A percentile compares a stretch with the other conserved stretches of the same genome.
phyloP scores from a whole-genome alignment of 1,140 invertebrate genomes.

The Acromyrmex echinatior region DNA sequence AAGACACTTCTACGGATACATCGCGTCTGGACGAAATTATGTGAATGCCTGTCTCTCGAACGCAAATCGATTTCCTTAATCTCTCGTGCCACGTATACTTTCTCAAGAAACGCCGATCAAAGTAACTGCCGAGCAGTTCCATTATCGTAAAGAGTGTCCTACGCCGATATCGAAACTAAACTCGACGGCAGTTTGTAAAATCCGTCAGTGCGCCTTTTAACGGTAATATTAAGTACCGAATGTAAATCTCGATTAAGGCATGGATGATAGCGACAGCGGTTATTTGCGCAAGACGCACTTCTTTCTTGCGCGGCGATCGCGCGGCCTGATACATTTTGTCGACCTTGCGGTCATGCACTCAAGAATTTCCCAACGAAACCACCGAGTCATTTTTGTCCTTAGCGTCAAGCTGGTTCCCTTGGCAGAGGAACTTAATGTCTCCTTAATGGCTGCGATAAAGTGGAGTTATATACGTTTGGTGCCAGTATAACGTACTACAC shows the following conservation, averaged over 20 bases:
- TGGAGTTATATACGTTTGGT: constrained; percentile 69
- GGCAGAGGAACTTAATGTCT: constrained; percentile 75
- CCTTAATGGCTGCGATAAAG: constrained; percentile 78
- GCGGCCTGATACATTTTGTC: constrained; percentile 34
- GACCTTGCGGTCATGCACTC: constrained; percentile 6
- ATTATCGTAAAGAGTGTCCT: constrained; percentile 54
- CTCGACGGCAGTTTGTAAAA: constrained; percentile 53
- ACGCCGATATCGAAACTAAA: constrained; percentile 56
- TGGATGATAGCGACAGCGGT: constrained; percentile 49
- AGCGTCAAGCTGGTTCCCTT: constrained; percentile 69
- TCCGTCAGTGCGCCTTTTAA: constrained; percentile 54
- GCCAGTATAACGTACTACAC: constrained; percentile 57
- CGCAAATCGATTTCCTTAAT: constrained; percentile 56
- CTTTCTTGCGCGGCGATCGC: not conserved
- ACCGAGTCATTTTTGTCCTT: constrained; percentile 69
- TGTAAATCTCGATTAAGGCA: constrained; percentile 54
- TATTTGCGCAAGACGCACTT: constrained; percentile 30
- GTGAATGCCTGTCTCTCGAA: constrained; percentile 29
- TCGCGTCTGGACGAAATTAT: constrained; percentile 28
- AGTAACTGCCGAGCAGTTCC: constrained; percentile 28
- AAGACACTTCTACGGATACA: constrained; percentile 1
- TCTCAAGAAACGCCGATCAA: constrained; percentile 20
- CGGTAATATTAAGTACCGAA: constrained; percentile 32
- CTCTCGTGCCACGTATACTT: constrained; percentile 20
- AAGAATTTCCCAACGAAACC: constrained; percentile 64